Base-by-base conservation (phyloP, 1,140 invertebrate species). In the Lepeophtheirus salmonis region DNA sequence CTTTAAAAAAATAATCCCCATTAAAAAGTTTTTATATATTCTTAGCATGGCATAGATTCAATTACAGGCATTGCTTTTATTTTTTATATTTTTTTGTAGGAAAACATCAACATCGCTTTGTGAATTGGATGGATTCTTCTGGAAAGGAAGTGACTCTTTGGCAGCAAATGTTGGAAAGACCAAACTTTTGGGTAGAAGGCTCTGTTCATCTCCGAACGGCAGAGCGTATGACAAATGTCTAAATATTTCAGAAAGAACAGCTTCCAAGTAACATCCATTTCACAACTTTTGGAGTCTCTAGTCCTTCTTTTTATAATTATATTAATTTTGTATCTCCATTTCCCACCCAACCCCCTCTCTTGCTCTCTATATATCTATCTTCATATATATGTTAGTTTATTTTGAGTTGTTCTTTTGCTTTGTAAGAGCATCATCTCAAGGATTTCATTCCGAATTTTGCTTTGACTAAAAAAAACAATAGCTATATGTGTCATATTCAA, bases 141-240 rank as follows among this genome's bases (percentile, higher is more conserved):
- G 89, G 86, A 16, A 88, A 88, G 66, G 90, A 96, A 74, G 75
- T 86, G 13, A 79, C 81, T 0, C 72, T 95, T 0, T 96, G 91
- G 92, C 86, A 92, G 67, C 83, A 80, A 52, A 95, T 96, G 89
- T 71, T 94, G 65, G 86, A 94, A 64, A 75, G 83, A 26, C 89
- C 89, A 16, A 92, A 92, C 70, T 85, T 89, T 68, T 97, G 92
- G 90, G 87, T 95, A 6, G 89, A 95, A 72, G 87, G 87, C 53
- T 85, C 83, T 58, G 73, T 95, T 17, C 79, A 83, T 0, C 74
- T 95, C n/a, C 74, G 89, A 65, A 79, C 87, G 13, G 55, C 21
- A n/a, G 55, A 57, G 16, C 22, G 25, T 14, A 26, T 57, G 55
- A 41, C 16, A 16, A 16, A 14, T 20, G n/a, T 20, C 52, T 20